phyloP scores from a whole-genome alignment of 1,140 invertebrate genomes.

The Musca vetustissima region DNA sequence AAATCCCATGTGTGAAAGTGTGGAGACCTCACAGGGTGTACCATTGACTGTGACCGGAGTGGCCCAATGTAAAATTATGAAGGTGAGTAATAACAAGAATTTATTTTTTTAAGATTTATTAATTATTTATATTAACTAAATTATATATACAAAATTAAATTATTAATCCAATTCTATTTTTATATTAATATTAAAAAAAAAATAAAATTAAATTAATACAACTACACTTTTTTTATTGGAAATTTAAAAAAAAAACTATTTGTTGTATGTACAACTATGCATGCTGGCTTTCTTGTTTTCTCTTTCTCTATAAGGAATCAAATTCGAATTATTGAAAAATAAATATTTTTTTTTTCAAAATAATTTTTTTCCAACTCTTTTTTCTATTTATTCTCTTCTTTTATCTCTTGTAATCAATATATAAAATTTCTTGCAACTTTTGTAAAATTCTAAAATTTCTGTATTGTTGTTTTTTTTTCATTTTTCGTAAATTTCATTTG shows the following conservation, averaged over 20 bases:
- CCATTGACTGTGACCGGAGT: constrained; percentile 95
- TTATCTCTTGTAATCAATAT: background rate
- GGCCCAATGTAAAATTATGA: constrained; percentile 97
- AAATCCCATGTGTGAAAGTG: constrained; percentile 93
- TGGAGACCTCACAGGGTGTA: constrained; percentile 94
- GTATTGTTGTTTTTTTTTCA: no score
- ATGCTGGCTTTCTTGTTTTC: no score
- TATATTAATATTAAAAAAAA: no score
- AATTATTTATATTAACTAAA: constrained; percentile 4
- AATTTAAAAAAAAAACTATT: no score
- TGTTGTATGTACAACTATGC: no score
- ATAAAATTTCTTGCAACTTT: background rate
- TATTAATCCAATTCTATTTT: no score
- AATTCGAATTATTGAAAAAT: no score
- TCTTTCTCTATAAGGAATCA: no score
- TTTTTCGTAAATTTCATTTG: no score
- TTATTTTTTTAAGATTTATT: background rate
- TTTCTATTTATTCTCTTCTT: constrained; percentile 1
- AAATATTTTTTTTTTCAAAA: background rate
- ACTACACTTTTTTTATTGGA: no score
- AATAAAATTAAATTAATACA: no score
- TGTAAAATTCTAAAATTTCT: no score
- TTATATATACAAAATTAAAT: background rate
- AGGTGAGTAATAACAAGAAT: constrained; percentile 56
- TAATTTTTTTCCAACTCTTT: constrained; percentile 1